phyloP scores from a whole-genome alignment of 2,113 vertebrate genomes.

The Brachyhypopomus occidentalis region DNA sequence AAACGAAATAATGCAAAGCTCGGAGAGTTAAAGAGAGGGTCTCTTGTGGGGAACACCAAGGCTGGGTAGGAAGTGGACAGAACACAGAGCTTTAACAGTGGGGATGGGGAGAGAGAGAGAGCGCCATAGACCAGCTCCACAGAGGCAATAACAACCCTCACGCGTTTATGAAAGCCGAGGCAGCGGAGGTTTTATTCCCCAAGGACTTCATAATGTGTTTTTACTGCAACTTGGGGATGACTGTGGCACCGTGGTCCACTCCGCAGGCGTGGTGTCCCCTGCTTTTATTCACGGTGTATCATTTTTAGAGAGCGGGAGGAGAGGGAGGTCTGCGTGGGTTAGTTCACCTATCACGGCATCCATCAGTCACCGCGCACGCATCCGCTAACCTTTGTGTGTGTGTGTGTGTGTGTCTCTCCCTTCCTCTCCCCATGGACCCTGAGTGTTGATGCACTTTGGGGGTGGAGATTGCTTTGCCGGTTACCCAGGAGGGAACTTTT shows the following conservation, averaged over 20 bases:
- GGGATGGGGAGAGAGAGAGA: conserved; percentile 16
- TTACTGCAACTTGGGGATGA: conserved; percentile 45
- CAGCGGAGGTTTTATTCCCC: conserved; percentile 45
- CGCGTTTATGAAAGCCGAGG: conserved; percentile 47
- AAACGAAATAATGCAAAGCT: conserved; percentile 17
- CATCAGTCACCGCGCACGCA: conserved; percentile 11
- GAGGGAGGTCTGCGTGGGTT: neutral
- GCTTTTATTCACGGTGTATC: conserved; percentile 44
- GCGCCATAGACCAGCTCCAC: conserved; percentile 24
- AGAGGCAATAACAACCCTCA: conserved; percentile 51
- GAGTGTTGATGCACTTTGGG: neutral
- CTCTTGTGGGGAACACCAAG: neutral
- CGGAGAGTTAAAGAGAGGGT: neutral
- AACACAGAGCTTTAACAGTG: neutral
- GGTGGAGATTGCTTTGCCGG: conserved; percentile 1
- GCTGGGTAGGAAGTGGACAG: too few species aligned
- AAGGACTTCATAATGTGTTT: conserved; percentile 52
- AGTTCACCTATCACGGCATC: conserved; percentile 23
- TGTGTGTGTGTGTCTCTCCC: neutral
- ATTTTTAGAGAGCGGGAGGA: conserved; percentile 27
- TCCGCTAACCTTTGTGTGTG: conserved; percentile 13
- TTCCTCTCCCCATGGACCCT: neutral
- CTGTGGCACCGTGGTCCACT: conserved; percentile 29
- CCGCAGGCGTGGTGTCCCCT: conserved; percentile 19
- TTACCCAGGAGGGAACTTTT: conserved; percentile 16